Evolutionary conservation across 2,797 vertebrate genomes (phyloP), one percentile per base, ranked within the genome.

Genomic region (Chelon labrosus): DNA sequence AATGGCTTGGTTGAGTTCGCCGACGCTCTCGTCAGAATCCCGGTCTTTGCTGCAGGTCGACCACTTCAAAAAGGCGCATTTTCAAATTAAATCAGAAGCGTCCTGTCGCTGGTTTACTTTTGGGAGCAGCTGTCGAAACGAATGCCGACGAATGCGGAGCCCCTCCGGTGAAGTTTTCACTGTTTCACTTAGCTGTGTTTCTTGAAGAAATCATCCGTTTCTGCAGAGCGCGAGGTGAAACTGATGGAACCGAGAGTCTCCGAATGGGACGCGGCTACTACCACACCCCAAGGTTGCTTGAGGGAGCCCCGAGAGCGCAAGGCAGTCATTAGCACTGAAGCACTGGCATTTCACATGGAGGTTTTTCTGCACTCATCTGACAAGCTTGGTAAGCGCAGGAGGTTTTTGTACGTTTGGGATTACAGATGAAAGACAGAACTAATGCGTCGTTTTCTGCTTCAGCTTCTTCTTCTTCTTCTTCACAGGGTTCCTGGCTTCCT

Each of bases 261-360:
- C 62, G 50, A 80, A 42, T 31, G 46, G 42, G 58, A 75, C 65
- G 54, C 14, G 13, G 17, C 39, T 57, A 61, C 64, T 55, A 73
- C 64, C 53, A 70, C 10, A 73, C 57, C 66, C 19, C 39, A 14
- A 75, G 61, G 52, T 65, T 68, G 80, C 66, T 74, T 7, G 2
- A 39, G 76, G 31, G 31, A 1, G 4, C 59, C 58, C 17, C 42
- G 31, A 59, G 47, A 76, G 55, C 38, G 50, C 46, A 70, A 72
- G 44, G 46, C n/a, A 37, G 47, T 54, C 84, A 61, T 4, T 39
- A 10, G 38, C 55, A 78, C 75, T 53, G 72, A 74, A 80, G 22
- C 22, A 22, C 22, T 3, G 31, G 31, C 31, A 3, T 31, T 31
- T 31, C 31, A 31, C 31, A 31, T 31, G 31, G 31, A 5, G 31